A percentile compares a stretch with the other conserved stretches of the same genome.
Conservation (phyloP, 2,888 invertebrate species). For the Agrochola lychnidis region DNA sequence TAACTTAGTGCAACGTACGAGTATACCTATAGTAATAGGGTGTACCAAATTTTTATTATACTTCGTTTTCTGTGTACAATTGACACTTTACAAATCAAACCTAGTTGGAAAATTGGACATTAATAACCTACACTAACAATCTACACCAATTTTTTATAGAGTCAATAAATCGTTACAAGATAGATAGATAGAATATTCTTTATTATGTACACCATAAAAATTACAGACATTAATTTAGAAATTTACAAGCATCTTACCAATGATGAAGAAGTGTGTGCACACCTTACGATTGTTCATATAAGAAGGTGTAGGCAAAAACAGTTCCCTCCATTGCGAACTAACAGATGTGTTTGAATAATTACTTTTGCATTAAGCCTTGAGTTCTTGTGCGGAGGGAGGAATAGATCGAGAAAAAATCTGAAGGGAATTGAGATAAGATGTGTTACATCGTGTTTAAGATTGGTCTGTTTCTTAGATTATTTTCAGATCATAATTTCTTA, state of each 20-base stretch:
- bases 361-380: slow-evolving; percentile 65
- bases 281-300: slow-evolving; percentile 37
- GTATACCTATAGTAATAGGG: too few relatives aligned
- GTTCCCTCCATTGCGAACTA: slow-evolving; percentile 78
- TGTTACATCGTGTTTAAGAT: slow-evolving; percentile 1
- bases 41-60: not conserved
- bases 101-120: not conserved
- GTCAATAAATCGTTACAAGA: too few relatives aligned
- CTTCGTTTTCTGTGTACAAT: not conserved
- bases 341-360: slow-evolving; percentile 83
- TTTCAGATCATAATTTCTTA: not conserved
- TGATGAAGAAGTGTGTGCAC: not conserved
- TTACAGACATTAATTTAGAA: too few relatives aligned
- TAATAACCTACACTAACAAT: too few relatives aligned
- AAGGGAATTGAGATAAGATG: slow-evolving; percentile 18
- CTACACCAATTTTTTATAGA: not conserved
- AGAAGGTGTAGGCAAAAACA: slow-evolving; percentile 65
- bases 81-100: not conserved
- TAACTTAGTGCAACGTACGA: not conserved
- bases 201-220: too few relatives aligned
- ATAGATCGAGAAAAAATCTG: slow-evolving; percentile 51
- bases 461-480: not conserved
- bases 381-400: slow-evolving; percentile 47
- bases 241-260: too few relatives aligned
- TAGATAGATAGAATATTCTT: too few relatives aligned